phyloP scores from a whole-genome alignment of 2,113 vertebrate species.

The Macrotis lagotis region DNA sequence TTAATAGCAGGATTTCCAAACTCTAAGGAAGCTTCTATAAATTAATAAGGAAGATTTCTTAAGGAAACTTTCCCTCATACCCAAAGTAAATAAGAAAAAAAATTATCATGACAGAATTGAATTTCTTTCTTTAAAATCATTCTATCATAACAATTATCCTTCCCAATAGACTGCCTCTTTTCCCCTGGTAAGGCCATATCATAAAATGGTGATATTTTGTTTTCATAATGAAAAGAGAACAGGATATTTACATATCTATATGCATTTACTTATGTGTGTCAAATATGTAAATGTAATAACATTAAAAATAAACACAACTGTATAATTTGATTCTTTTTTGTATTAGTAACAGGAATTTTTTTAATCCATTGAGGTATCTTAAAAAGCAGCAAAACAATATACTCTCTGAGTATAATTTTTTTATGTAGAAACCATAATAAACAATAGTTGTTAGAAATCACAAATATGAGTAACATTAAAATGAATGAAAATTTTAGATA shows the following conservation, averaged over 20 bases:
- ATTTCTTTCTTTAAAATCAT: neutral
- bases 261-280: neutral
- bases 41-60: neutral
- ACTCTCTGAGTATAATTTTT: conserved; percentile 61
- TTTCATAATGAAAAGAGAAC: neutral
- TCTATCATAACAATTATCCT: neutral
- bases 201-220: neutral
- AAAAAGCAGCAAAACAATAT: conserved; percentile 59
- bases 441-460: conserved; percentile 68
- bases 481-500: conserved; percentile 83
- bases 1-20: neutral
- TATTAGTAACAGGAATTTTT: too few species aligned
- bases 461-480: conserved; percentile 74
- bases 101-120: neutral
- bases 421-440: conserved; percentile 65
- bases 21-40: neutral
- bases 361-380: conserved; percentile 44
- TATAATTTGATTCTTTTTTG: neutral
- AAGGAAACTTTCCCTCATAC: neutral
- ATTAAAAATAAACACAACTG: neutral
- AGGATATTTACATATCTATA: neutral
- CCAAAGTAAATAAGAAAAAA: neutral
- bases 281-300: neutral
- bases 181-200: neutral
- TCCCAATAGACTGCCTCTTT: neutral